Evolutionary conservation across 1,140 invertebrate species (phyloP).

Genomic region (Hesperophylax magnus): DNA sequence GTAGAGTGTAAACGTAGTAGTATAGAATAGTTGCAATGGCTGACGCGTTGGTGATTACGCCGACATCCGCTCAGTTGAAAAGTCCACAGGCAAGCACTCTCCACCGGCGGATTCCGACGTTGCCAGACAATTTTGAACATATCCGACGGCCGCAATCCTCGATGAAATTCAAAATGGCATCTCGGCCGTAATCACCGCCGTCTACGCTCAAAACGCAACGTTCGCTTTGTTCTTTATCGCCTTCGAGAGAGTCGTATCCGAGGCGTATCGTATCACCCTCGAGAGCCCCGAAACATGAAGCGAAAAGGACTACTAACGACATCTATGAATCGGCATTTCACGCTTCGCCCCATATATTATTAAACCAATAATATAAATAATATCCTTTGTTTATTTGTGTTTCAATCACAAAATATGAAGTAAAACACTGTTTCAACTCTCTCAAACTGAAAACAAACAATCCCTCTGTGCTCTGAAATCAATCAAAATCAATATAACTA

Average conservation of each 20-base stretch:
- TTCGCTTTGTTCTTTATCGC: constrained; percentile 37
- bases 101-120: constrained; percentile 27
- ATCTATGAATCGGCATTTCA: constrained; percentile 33
- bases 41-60: constrained; percentile 19
- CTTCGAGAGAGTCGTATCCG: constrained; percentile 5
- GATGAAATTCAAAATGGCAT: constrained; percentile 33
- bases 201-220: constrained; percentile 33
- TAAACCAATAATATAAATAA: neutral
- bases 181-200: constrained; percentile 7
- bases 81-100: constrained; percentile 28
- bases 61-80: constrained; percentile 32
- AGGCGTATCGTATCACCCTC: constrained; percentile 24
- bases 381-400: neutral
- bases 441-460: neutral
- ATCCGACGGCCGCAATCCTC: constrained; percentile 8
- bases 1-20: too few species aligned
- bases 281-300: neutral
- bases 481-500: neutral
- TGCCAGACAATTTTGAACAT: constrained; percentile 32
- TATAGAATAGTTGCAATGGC: neutral
- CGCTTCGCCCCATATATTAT: neutral
- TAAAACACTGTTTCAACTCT: neutral
- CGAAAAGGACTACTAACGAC: constrained; percentile 14
- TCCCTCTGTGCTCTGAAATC: neutral
- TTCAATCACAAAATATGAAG: neutral